phyloP scores from a whole-genome alignment of 2,797 vertebrate species.

The Orestias chungarensis region DNA sequence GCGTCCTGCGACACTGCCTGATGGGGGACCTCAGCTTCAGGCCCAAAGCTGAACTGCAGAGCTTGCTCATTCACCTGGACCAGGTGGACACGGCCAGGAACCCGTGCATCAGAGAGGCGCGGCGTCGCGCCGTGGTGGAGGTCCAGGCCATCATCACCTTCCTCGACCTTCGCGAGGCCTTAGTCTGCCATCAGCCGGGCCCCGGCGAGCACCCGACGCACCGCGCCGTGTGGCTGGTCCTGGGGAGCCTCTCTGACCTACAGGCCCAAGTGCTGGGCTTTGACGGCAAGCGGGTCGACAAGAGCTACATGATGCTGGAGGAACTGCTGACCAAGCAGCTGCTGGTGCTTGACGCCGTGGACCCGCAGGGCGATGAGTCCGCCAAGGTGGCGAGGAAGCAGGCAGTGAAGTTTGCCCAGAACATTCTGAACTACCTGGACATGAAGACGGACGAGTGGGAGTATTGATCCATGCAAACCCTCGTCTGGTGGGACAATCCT shows the following conservation, averaged over 20 bases:
- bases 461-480: slow-evolving; percentile 76
- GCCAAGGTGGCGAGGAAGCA: slow-evolving; percentile 93
- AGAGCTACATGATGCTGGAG: slow-evolving; percentile 94
- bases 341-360: slow-evolving; percentile 92
- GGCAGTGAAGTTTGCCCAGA: slow-evolving; percentile 96
- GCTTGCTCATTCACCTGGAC: slow-evolving; percentile 89
- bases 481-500: not conserved
- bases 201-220: slow-evolving; percentile 84
- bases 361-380: slow-evolving; percentile 89
- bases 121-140: slow-evolving; percentile 92
- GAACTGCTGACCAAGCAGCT: slow-evolving; percentile 97
- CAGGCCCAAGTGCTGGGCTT: slow-evolving; percentile 92
- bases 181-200: slow-evolving; percentile 78
- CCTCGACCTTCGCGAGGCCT: slow-evolving; percentile 90
- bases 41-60: slow-evolving; percentile 90
- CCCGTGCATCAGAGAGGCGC: slow-evolving; percentile 96
- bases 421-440: slow-evolving; percentile 96
- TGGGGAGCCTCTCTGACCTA: slow-evolving; percentile 89
- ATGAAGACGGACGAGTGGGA: slow-evolving; percentile 99
- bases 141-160: slow-evolving; percentile 92
- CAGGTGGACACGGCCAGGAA: slow-evolving; percentile 92
- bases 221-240: slow-evolving; percentile 86
- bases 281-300: slow-evolving; percentile 91
- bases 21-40: slow-evolving; percentile 85
- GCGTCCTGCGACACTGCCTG: slow-evolving; percentile 84